Evolutionary conservation across 2,888 invertebrate species (phyloP), one percentile per base, ranked within the genome.

Genomic region (Hanleya hanleyi): DNA sequence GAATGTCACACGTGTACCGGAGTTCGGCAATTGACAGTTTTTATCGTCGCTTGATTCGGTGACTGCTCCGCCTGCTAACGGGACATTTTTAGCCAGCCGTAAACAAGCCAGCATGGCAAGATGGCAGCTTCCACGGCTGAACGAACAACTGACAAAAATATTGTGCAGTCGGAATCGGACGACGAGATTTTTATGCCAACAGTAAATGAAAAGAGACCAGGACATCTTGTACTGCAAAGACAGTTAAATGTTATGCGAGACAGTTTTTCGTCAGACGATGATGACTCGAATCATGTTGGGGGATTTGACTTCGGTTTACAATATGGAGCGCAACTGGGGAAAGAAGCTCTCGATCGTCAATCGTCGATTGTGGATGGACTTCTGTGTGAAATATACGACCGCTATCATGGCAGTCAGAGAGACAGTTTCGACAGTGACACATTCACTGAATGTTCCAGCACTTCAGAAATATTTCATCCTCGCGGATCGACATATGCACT

Each of bases 401-500:
- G 87, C 26, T 88, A 87, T 87, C 85, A 87, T 62, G 84, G 82
- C 61, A 77, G 79, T 12, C 64, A 37, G 37, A 79, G 85, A 70
- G 87, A 88, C 75, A 89, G 89, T 77, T 86, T 88, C 73, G 90
- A 90, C 77, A 89, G 89, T 67, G 90, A 90, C 76, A 90, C 89
- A 0, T 87, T 88, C 79, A 89, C 89, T 12, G 89, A 89, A 71
- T 86, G 85, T 72, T 89, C 89, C 32, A 87, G 88, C 68, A 87
- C 88, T 1, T 87, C 88, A 2, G 89, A 89, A 68, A 81, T 86
- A 62, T 80, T 84, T 65, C 66, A 73, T 15, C 66, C 77, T 9
- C 33, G 64, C 12, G 64, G 64, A 4, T 41, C n/a, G 12, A 12
- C 47, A 41, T 41, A 12, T 15, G 47, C 12, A 12, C 12, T n/a